Evolutionary conservation across 2,797 vertebrate species (phyloP), one percentile per base, ranked within the genome.

Genomic region (Enteromius radiatus): DNA sequence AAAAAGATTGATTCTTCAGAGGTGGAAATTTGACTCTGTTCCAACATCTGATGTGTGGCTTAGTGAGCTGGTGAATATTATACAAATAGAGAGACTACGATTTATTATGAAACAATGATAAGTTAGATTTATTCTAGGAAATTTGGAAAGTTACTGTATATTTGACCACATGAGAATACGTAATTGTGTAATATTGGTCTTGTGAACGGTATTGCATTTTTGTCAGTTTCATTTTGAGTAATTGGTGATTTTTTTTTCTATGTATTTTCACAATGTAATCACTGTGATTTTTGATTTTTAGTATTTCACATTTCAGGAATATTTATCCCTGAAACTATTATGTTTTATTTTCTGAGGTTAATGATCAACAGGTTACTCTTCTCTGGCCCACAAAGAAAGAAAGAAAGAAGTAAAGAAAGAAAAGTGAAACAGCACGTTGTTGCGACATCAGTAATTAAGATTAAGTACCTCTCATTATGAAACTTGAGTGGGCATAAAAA

Each of bases 381-480:
- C n/a, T 23, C 54, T 56, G 54, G 11, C 21, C 54, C 10, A 23
- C n/a, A 61, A 54, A 21, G 11, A 21, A 52, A 74, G 47, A 43
- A 43, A 73, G 52, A 74, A 14, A 69, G 47, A 49, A 76, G 26
- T 5, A n/a, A 43, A 41, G 10, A 31, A 61, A 45, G 19, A 67
- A 21, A 69, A 63, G 74, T 63, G 70, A 52, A 74, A 71, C 45
- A 33, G 7, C 70, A 26, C 41, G 1, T 8, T 43, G 28, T 82
- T 82, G 83, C 71, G 47, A 76, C 76, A 80, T 79, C 21, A 41
- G 26, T 85, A 85, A 79, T 84, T 71, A 79, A 74, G 80, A 86
- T 70, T 31, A 82, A 74, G 56, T 52, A 79, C 43, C 36, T 83
- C 73, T 83, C 63, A 78, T 86, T 43, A 78, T 71, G 78, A 78